Evolutionary conservation across 2,113 vertebrate species (phyloP), one percentile per base, ranked within the genome.

Genomic region (Patagioenas fasciata): DNA sequence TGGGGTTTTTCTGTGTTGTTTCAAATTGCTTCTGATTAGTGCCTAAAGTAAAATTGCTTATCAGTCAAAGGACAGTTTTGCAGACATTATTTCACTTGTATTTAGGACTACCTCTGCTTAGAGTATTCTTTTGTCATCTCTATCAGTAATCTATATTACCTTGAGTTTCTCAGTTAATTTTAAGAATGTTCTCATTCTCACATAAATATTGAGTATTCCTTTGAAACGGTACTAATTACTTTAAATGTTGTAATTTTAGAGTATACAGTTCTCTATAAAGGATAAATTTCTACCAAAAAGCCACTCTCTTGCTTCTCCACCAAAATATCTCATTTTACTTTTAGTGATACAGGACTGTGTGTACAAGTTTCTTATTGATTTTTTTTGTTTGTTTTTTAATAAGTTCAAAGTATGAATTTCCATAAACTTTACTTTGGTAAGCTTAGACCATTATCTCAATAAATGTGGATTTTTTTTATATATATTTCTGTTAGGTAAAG

Each of bases 1-100:
- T 80, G 31, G 4, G 4, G 0, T 51, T 1, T 62, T 58, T 87
- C 11, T 17, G 11, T 79, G 31, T 85, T 88, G 56, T 85, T 95
- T 96, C 53, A 91, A 38, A 88, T 42, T 48, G 32, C 11, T 60
- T 61, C 32, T 70, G 77, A 48, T 71, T 84, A 60, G 21, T 54
- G 48, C 80, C 54, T 79, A 51, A 95, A 97, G 54, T 80, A 67
- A 65, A 94, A 86, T 75, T 64, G 7, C 84, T 91, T 92, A 69
- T 86, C 86, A 44, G 8, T 36, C 36, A 80, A 57, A 94, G 88
- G 53, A 34, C 48, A 69, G 34, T 92, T 93, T 93, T 94, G 21
- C 24, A 42, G 66, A 9, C 58, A 25, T 71, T 48, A 44, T 93
- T 93, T 95, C 42, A 38, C 54, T 89, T 67, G 9, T 89, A 18